phyloP scores from a whole-genome alignment of 1,140 invertebrate species.

The Linepithema humile region DNA sequence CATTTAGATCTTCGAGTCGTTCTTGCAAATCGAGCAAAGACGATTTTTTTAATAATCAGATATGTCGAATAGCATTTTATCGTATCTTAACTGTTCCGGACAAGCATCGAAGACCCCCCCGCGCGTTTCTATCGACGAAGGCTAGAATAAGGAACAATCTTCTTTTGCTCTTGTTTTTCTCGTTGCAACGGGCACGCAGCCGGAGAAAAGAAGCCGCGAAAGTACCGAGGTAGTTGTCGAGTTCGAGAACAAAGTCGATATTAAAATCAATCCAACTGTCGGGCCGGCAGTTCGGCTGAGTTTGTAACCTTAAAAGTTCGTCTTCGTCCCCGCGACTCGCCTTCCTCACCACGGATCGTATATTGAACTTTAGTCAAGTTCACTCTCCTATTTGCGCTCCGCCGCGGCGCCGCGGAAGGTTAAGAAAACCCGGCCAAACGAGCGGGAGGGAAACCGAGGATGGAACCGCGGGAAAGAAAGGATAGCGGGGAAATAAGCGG shows the following conservation, averaged over 20 bases:
- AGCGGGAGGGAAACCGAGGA: conserved; percentile 8
- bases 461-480: conserved; percentile 28
- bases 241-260: conserved; percentile 80
- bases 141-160: neutral
- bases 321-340: conserved; percentile 27
- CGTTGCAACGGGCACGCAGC: neutral
- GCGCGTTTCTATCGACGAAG: neutral
- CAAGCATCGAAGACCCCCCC: neutral
- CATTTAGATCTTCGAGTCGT: too few relatives aligned
- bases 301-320: conserved; percentile 79
- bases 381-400: conserved; percentile 78
- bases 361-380: conserved; percentile 81
- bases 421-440: conserved; percentile 63
- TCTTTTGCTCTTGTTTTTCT: conserved; percentile 22
- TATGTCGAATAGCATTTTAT: neutral
- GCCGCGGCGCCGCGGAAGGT: conserved; percentile 44
- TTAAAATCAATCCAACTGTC: conserved; percentile 81
- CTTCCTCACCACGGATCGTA: conserved; percentile 45
- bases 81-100: neutral
- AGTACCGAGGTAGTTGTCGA: conserved; percentile 66
- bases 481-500: conserved; percentile 59
- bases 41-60: neutral
- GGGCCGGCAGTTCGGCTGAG: conserved; percentile 74
- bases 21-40: too few relatives aligned
- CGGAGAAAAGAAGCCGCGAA: conserved; percentile 57